Percentiles rank a stretch among this genome's conserved stretches.
Evolutionary conservation across 2,797 vertebrate genomes (phyloP).

Genomic region (Scleropages formosus): DNA sequence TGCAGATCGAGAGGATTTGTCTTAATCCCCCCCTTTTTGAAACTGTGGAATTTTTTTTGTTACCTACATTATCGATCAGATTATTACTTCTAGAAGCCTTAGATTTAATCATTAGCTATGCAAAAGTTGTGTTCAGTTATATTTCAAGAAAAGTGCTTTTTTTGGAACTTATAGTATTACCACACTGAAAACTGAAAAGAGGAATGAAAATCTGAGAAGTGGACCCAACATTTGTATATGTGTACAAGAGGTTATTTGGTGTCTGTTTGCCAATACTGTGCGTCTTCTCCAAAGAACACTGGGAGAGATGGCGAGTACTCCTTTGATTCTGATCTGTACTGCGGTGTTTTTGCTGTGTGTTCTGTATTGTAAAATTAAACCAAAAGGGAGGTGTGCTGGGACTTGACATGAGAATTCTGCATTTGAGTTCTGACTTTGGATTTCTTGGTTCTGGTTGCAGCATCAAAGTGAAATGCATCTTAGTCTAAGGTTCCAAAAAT

Average conservation of each 20-base stretch:
- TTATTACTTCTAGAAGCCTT: slow-evolving; percentile 74
- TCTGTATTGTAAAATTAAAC: slow-evolving; percentile 31
- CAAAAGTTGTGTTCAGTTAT: slow-evolving; percentile 53
- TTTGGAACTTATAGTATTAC: slow-evolving; percentile 31
- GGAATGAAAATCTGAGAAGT: slow-evolving; percentile 23
- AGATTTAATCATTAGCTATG: slow-evolving; percentile 79
- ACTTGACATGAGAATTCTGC: not conserved
- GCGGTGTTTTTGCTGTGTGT: slow-evolving; percentile 34
- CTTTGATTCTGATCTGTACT: slow-evolving; percentile 32
- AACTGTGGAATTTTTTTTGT: slow-evolving; percentile 24
- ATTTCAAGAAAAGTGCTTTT: slow-evolving; percentile 41
- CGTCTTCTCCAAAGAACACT: slow-evolving; percentile 28
- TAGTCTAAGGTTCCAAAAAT: slow-evolving; percentile 7
- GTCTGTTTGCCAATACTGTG: slow-evolving; percentile 33
- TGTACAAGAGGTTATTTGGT: slow-evolving; percentile 29
- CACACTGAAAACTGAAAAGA: slow-evolving; percentile 26
- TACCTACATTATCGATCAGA: slow-evolving; percentile 26
- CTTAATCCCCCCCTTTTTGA: not conserved
- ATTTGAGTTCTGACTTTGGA: not conserved
- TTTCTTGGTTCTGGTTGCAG: not conserved
- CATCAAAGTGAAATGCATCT: not conserved
- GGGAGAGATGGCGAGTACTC: slow-evolving; percentile 8
- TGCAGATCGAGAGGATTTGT: slow-evolving; percentile 14
- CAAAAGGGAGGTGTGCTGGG: slow-evolving; percentile 28
- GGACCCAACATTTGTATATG: slow-evolving; percentile 30